Conservation (phyloP, 2,888 invertebrate genomes). For the Amphipyra tragopoginis region DNA sequence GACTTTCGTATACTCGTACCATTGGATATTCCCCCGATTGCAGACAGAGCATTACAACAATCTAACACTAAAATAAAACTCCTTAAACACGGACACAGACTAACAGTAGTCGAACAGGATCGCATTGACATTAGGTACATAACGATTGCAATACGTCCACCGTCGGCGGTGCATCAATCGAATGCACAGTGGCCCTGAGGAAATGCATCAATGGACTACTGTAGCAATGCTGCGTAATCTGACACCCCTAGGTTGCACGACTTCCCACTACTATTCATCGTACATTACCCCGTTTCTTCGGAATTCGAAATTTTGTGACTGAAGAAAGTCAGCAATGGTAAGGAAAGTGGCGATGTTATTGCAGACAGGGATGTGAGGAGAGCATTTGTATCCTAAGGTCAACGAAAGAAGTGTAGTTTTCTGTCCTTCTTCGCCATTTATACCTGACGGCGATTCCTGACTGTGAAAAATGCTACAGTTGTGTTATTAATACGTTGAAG, state of each 20-base stretch:
- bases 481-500: slow-evolving; percentile 37
- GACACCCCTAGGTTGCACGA: slow-evolving; percentile 25
- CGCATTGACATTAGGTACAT: slow-evolving; percentile 86
- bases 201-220: slow-evolving; percentile 81
- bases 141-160: slow-evolving; percentile 87
- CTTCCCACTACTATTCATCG: neutral
- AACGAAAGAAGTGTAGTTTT: slow-evolving; percentile 68
- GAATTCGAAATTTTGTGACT: neutral
- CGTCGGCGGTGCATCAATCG: slow-evolving; percentile 83
- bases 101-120: slow-evolving; percentile 78
- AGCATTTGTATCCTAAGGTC: slow-evolving; percentile 64
- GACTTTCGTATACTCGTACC: neutral
- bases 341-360: neutral
- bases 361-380: slow-evolving; percentile 10
- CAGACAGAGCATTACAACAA: slow-evolving; percentile 30
- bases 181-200: slow-evolving; percentile 79
- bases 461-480: slow-evolving; percentile 48
- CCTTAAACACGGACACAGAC: slow-evolving; percentile 75
- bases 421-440: slow-evolving; percentile 60
- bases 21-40: slow-evolving; percentile 18
- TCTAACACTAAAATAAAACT: slow-evolving; percentile 75
- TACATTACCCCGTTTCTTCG: slow-evolving; percentile 25
- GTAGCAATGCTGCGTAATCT: slow-evolving; percentile 50
- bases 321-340: slow-evolving; percentile 12
- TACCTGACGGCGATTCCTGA: slow-evolving; percentile 56